Base-by-base conservation (phyloP, 2,888 invertebrate species). In the Muschampia plurimacula region DNA sequence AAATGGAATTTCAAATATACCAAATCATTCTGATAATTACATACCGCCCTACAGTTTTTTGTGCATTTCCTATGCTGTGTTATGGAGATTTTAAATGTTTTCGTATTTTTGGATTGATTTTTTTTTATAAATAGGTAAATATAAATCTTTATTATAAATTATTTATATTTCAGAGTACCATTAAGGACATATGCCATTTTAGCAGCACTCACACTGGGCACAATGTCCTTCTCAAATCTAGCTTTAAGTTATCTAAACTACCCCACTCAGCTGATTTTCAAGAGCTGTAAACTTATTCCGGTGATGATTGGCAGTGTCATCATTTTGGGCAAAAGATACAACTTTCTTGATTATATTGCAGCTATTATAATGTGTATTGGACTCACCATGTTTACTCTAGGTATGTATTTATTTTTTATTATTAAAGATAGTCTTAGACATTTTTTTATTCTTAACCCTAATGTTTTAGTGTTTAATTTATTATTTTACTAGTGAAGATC, bases 191-290 rank as follows among this genome's bases (percentile, higher is more conserved):
- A 99, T 88, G 93, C 96, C 65, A 85, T 98, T 60, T 90, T 99
- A 75, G 99, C 99, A 60, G 95, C 97, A 1, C 92, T 99, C 65
- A 99, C 99, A 0, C 95, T 99, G 15, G 98, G 98, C 3, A 99
- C 99, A 2, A 99, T 99, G 98, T 98, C 99, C 0, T 95, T 99
- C 76, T 99, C 99, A 1, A 99, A 99, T 89, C 96, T 98, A 4
- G 98, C 99, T 1, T 95, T 99, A 12, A 98, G 98, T 66, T 99
- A 98, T 88, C 95, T 99, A 12, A 99, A 99, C 89, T 99, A 99
- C 89, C 99, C 99, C 0, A 99, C 99, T 0, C 98, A 99, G 95
- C 97, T 99, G 59, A 99, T 99, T 82, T 99, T 99, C 87, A 99
- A 99, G 89, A 99, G 99, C 87, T 99, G 99, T 89, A 99, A 99